A percentile compares a stretch with the other conserved stretches of the same genome.
Evolutionary conservation across 2,113 vertebrate genomes (phyloP).

Genomic region (Trichomycterus rosablanca): DNA sequence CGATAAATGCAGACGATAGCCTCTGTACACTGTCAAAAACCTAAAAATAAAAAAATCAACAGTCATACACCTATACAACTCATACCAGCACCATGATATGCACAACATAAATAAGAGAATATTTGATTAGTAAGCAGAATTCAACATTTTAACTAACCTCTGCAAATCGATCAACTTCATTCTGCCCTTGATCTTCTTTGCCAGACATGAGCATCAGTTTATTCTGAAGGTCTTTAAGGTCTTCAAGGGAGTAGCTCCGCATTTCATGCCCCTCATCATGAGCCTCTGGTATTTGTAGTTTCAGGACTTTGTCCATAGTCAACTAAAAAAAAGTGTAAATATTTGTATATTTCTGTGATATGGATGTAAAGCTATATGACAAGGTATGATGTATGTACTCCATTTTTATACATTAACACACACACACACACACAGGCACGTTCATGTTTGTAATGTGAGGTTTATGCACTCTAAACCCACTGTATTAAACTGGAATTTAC

Average conservation of each 20-base stretch:
- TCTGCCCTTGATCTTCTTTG: slow-evolving; percentile 79
- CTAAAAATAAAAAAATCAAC: slow-evolving; percentile 59
- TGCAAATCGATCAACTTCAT: slow-evolving; percentile 83
- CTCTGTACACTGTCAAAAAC: slow-evolving; percentile 82
- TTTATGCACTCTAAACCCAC: too few relatives aligned
- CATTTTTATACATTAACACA: too few relatives aligned
- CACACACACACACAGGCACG: too few relatives aligned
- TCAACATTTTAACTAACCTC: slow-evolving; percentile 78
- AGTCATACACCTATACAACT: background rate
- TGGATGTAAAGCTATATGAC: too few relatives aligned
- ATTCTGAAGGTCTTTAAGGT: slow-evolving; percentile 86
- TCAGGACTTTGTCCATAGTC: slow-evolving; percentile 71
- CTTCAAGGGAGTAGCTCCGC: slow-evolving; percentile 75
- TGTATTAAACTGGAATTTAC: too few relatives aligned
- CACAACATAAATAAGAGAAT: too few relatives aligned
- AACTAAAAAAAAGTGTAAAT: slow-evolving; percentile 59
- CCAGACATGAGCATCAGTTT: slow-evolving; percentile 97
- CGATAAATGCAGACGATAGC: slow-evolving; percentile 78
- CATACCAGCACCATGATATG: background rate
- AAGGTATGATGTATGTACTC: too few relatives aligned
- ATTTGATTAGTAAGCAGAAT: too few relatives aligned
- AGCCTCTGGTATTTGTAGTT: slow-evolving; percentile 68
- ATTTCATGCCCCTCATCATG: slow-evolving; percentile 50
- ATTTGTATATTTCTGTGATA: too few relatives aligned
- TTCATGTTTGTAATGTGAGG: too few relatives aligned